phyloP scores from a whole-genome alignment of 2,888 invertebrate genomes.

The Thelaira solivaga region DNA sequence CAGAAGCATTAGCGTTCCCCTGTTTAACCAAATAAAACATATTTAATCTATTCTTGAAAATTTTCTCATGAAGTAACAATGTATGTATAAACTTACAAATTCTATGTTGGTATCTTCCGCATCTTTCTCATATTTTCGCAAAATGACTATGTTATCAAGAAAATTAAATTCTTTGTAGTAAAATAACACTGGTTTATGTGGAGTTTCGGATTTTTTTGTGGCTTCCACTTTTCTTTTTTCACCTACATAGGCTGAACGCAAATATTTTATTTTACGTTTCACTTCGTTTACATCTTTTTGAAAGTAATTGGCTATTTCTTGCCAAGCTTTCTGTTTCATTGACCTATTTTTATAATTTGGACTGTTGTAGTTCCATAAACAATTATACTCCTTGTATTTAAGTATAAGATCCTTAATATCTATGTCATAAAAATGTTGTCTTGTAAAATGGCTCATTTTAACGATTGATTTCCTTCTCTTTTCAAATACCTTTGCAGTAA shows the following conservation, averaged over 20 bases:
- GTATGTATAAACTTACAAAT: conserved; percentile 1
- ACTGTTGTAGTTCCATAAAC: conserved; percentile 60
- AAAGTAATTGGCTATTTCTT: conserved; percentile 49
- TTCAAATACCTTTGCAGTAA: too few species aligned
- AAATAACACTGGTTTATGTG: conserved; percentile 57
- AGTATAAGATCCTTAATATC: conserved; percentile 50
- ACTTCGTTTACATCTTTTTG: conserved; percentile 38
- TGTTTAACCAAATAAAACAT: background rate
- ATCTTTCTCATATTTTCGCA: conserved; percentile 16
- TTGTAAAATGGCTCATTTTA: conserved; percentile 12
- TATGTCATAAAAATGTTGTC: conserved; percentile 13
- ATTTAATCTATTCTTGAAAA: background rate
- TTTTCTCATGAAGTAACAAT: background rate
- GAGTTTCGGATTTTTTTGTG: conserved; percentile 15
- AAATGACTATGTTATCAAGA: conserved; percentile 53
- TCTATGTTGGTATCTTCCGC: background rate
- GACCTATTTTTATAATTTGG: conserved; percentile 44
- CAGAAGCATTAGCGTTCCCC: conserved; percentile 2
- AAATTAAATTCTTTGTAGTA: conserved; percentile 61
- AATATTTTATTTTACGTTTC: conserved; percentile 62
- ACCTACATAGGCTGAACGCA: conserved; percentile 60
- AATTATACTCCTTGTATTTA: conserved; percentile 52
- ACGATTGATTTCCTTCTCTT: background rate
- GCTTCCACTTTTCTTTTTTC: conserved; percentile 61
- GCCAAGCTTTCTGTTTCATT: conserved; percentile 58